phyloP scores from a whole-genome alignment of 2,113 vertebrate genomes.

The Hystrix brachyura region DNA sequence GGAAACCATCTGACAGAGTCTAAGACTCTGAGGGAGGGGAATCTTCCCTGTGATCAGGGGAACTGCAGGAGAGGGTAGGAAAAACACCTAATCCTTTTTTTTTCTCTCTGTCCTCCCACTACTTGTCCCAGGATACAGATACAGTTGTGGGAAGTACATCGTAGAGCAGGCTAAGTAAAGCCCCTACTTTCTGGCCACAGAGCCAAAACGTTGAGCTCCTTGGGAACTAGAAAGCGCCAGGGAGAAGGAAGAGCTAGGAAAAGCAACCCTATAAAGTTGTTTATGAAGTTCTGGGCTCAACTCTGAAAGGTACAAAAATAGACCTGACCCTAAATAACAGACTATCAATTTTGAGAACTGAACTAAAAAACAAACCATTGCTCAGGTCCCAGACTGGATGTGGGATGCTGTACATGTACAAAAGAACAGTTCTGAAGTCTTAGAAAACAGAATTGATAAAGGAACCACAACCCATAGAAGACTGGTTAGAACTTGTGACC shows the following conservation, averaged over 20 bases:
- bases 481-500: background rate
- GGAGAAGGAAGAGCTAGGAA: background rate
- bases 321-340: slow-evolving; percentile 24
- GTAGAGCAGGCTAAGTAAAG: background rate
- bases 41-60: background rate
- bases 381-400: background rate
- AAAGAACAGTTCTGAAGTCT: background rate
- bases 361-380: background rate
- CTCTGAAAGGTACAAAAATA: slow-evolving; percentile 29
- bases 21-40: background rate
- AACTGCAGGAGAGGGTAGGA: background rate
- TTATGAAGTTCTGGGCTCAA: slow-evolving; percentile 42
- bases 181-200: background rate
- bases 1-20: background rate
- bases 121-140: background rate
- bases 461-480: background rate
- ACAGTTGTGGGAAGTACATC: background rate
- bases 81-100: background rate
- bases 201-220: background rate
- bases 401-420: background rate
- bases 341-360: background rate
- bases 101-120: background rate
- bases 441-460: background rate
- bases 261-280: background rate
- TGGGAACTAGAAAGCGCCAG: slow-evolving; percentile 25